Conservation (phyloP, 1,140 invertebrate genomes). For the Andricus grossulariae region DNA sequence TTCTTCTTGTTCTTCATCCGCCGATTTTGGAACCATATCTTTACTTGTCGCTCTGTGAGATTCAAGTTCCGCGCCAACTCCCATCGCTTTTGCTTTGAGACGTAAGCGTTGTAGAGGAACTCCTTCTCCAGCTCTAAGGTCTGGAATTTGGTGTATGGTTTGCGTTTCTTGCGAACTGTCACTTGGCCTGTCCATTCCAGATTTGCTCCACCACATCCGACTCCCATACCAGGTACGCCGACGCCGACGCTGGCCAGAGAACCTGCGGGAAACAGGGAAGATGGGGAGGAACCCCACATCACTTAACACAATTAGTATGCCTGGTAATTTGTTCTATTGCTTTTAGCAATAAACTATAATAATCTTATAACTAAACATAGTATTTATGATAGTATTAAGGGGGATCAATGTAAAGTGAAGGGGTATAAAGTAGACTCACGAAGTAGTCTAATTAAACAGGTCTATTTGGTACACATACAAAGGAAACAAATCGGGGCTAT, state of each 20-base stretch:
- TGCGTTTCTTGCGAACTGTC: slow-evolving; percentile 96
- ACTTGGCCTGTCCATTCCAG: slow-evolving; percentile 95
- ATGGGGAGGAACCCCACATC: slow-evolving; percentile 80
- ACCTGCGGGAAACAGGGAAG: slow-evolving; percentile 78
- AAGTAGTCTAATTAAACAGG: too few species aligned
- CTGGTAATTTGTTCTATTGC: slow-evolving; percentile 35
- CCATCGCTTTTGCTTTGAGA: slow-evolving; percentile 98
- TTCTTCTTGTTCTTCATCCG: slow-evolving; percentile 99
- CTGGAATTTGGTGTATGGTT: slow-evolving; percentile 97
- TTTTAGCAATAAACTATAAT: not conserved
- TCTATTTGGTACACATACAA: too few species aligned
- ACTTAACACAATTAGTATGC: slow-evolving; percentile 80
- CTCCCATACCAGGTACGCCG: slow-evolving; percentile 76
- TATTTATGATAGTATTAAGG: too few species aligned
- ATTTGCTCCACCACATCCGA: slow-evolving; percentile 79
- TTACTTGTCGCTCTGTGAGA: slow-evolving; percentile 95
- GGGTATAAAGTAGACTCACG: too few species aligned
- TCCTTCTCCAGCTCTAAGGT: slow-evolving; percentile 98
- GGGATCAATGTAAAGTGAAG: too few species aligned
- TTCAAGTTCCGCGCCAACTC: slow-evolving; percentile 95
- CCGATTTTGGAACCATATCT: slow-evolving; percentile 97
- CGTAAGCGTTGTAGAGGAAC: slow-evolving; percentile 97
- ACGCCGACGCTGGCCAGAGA: slow-evolving; percentile 81
- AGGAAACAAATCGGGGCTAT: too few species aligned
- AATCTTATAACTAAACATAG: not conserved